Conservation (phyloP, 2,113 vertebrate genomes). For the Fulmarus glacialis region DNA sequence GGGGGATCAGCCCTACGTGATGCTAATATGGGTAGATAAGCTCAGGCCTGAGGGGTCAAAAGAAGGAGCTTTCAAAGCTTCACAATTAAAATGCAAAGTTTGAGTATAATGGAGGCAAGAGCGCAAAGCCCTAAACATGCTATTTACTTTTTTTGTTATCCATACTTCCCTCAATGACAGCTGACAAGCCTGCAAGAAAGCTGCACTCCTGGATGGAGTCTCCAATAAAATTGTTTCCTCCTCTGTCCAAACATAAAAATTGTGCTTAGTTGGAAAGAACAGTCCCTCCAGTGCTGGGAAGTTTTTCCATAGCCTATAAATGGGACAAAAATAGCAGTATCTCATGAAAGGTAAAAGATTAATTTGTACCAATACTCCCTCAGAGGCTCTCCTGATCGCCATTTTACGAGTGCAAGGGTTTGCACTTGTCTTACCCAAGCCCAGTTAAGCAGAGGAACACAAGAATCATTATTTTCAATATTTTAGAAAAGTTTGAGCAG, state of each 20-base stretch:
- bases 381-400: background rate
- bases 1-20: too few relatives aligned
- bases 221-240: too few relatives aligned
- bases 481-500: background rate
- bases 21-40: background rate
- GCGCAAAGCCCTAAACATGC: accelerated
- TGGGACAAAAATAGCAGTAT: background rate
- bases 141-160: background rate
- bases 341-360: background rate
- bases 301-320: background rate
- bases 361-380: background rate
- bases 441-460: background rate
- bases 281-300: background rate
- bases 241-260: background rate
- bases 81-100: background rate
- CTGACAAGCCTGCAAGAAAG: background rate
- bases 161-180: background rate
- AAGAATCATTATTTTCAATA: background rate
- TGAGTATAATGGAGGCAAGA: background rate
- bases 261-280: background rate
- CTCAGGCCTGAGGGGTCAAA: background rate
- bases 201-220: background rate
- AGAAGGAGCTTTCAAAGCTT: background rate
- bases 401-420: background rate
- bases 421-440: background rate